Evolutionary conservation across 2,113 vertebrate genomes (phyloP).

Genomic region (Corythornis cristatus): DNA sequence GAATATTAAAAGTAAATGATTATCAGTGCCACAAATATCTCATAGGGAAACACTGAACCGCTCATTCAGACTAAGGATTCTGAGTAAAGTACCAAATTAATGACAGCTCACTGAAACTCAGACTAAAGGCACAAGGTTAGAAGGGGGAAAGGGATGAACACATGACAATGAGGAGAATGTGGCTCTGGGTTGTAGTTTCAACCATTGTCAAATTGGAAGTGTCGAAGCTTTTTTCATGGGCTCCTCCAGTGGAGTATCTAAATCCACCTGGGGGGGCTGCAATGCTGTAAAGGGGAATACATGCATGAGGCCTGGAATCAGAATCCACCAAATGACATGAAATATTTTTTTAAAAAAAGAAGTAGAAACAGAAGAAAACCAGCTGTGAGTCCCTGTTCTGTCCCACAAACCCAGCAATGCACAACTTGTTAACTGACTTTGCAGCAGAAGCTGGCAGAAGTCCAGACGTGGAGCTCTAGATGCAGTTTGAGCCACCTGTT

Average conservation of each 20-base stretch:
- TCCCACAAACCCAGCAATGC: background rate
- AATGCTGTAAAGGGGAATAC: background rate
- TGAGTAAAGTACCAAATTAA: background rate
- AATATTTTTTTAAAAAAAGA: background rate
- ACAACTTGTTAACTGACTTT: background rate
- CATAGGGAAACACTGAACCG: background rate
- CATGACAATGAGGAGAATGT: background rate
- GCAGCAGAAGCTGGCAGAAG: background rate
- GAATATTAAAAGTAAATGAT: background rate
- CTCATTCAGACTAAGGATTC: background rate
- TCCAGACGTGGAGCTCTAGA: background rate
- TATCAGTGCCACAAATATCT: background rate
- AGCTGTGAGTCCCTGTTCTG: background rate
- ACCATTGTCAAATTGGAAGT: background rate
- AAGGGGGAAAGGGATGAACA: background rate
- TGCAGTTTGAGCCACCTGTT: background rate
- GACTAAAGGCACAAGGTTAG: background rate
- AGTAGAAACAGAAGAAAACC: background rate
- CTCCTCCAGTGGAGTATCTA: conserved; percentile 13
- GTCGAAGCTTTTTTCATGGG: conserved; percentile 25
- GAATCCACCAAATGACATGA: background rate
- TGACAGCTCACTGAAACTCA: background rate
- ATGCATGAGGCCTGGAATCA: background rate
- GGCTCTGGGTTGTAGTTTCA: background rate
- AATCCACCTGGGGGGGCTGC: background rate